Evolutionary conservation across 2,888 invertebrate species (phyloP).

Genomic region (Thecophora atra): DNA sequence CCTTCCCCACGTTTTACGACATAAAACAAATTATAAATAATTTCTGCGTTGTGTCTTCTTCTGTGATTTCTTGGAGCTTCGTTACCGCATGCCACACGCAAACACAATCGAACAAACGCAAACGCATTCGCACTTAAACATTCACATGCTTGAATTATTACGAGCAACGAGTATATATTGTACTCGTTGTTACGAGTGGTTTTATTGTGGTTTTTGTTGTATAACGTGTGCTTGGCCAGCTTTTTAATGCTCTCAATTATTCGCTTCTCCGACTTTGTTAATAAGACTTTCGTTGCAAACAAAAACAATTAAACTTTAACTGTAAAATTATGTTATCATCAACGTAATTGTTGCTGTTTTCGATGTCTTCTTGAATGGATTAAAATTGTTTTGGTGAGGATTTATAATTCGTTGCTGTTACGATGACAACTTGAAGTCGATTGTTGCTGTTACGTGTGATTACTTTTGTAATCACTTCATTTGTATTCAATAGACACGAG

Average conservation of each 20-base stretch:
- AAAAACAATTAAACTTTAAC: no score
- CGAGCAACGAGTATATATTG: no score
- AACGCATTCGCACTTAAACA: background rate
- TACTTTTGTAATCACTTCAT: background rate
- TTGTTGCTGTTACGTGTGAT: background rate
- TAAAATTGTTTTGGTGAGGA: background rate
- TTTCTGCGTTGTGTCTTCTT: background rate
- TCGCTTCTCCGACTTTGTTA: background rate
- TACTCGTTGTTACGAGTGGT: no score
- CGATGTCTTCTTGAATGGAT: no score
- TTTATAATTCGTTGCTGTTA: background rate
- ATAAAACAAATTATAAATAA: constrained; percentile 3
- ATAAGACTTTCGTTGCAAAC: no score
- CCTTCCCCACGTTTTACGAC: no score
- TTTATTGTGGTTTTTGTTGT: background rate
- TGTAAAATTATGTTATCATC: no score
- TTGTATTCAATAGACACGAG: constrained; percentile 9
- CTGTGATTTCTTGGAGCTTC: background rate
- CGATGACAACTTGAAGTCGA: background rate
- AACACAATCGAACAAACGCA: background rate
- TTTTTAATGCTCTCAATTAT: constrained; percentile 24
- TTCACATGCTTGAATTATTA: background rate
- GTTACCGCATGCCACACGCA: background rate
- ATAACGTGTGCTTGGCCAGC: constrained; percentile 11
- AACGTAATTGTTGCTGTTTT: no score